These are phyloP conservation scores for Sminthurinus signatus DNA, from an alignment of 1,140 invertebrate genomes.

Conservation along the genomic window DNA sequence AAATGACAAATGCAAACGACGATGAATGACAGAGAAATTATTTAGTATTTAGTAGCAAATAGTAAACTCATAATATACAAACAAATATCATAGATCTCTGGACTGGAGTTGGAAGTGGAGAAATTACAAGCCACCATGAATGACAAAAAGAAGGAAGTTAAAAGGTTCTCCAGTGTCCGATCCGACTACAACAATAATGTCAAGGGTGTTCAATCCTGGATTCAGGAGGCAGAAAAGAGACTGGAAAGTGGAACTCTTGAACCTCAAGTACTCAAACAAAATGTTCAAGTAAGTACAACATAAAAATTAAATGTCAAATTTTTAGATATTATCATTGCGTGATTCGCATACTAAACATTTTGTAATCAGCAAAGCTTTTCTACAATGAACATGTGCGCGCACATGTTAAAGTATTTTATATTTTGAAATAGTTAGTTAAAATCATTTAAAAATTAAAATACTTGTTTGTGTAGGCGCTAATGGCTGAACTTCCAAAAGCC, in stretches of 20 bases:
- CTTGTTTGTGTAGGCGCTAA: constrained; percentile 13
- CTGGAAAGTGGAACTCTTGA: constrained; percentile 72
- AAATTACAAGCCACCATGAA: constrained; percentile 69
- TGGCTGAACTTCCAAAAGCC: constrained; percentile 47
- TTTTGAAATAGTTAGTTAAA: no score
- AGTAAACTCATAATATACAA: no score
- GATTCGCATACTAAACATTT: no score
- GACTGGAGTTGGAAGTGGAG: constrained; percentile 61
- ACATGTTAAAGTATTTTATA: no score
- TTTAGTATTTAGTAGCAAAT: no score
- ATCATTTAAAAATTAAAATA: constrained; percentile 6
- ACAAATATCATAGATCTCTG: constrained; percentile 43
- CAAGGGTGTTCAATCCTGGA: constrained; percentile 72
- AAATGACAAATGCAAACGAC: no score
- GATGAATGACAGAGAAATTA: no score
- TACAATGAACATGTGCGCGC: no score
- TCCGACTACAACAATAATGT: constrained; percentile 71
- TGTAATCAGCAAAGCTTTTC: no score
- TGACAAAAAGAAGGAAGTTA: constrained; percentile 76
- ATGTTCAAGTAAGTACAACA: constrained; percentile 53
- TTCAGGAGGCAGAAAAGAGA: constrained; percentile 70
- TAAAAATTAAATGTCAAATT: no score
- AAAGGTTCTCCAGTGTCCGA: constrained; percentile 70
- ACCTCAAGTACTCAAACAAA: constrained; percentile 66
- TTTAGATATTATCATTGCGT: no score